Evolutionary conservation across 2,888 invertebrate species (phyloP).

Genomic region (Ormyrus nitidulus): DNA sequence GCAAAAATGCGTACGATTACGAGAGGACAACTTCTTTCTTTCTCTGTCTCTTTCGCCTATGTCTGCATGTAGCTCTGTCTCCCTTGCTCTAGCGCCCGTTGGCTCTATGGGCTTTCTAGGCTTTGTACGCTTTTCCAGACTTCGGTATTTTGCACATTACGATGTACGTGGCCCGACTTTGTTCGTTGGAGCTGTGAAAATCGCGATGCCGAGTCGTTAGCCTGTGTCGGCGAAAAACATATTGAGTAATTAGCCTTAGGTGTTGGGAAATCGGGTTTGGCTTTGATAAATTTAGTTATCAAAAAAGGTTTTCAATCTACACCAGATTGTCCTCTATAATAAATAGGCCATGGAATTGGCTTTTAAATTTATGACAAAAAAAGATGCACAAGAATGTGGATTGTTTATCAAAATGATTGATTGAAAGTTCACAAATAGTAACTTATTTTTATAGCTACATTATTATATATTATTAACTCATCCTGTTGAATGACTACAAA

Average conservation of each 20-base stretch:
- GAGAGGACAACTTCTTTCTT: slow-evolving; percentile 33
- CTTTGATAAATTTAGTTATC: no score
- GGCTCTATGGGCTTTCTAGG: slow-evolving; percentile 34
- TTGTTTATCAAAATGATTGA: no score
- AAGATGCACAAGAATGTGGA: no score
- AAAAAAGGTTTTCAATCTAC: background rate
- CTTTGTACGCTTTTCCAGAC: slow-evolving; percentile 46
- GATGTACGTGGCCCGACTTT: slow-evolving; percentile 13
- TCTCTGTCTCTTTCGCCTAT: slow-evolving; percentile 1
- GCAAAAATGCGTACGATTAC: background rate
- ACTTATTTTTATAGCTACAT: no score
- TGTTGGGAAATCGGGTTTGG: no score
- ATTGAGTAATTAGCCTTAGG: no score
- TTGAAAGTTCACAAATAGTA: no score
- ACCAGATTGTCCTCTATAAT: slow-evolving; percentile 10
- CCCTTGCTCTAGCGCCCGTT: slow-evolving; percentile 16
- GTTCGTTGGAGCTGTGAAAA: slow-evolving; percentile 32
- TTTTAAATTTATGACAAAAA: no score
- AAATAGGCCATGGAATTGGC: slow-evolving; percentile 10
- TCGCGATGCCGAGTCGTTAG: background rate
- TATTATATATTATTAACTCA: no score
- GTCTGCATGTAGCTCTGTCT: background rate
- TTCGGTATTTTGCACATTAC: slow-evolving; percentile 43
- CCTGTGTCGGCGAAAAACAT: no score
- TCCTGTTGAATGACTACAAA: no score